Base-by-base conservation (phyloP, 2,797 vertebrate genomes). In the Crocidura indochinensis region DNA sequence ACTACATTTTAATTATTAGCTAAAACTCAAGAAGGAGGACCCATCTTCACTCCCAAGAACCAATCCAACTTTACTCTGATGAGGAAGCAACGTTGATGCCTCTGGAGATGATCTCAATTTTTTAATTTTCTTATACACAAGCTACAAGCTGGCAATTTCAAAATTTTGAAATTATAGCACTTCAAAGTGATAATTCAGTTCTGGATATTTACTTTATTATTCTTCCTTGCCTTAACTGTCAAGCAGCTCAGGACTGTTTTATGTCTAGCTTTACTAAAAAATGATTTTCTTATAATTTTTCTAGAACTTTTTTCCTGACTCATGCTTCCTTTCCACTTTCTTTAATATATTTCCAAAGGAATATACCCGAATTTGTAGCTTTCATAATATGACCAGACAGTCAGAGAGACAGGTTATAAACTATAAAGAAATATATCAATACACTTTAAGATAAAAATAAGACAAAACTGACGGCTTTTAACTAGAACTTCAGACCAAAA, bases 301-400 rank as follows among this genome's bases (percentile, higher is more conserved):
- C 68, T 94, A 27, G 76, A 76, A 82, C 56, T 92, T 92, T 83
- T 69, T 31, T 79, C 62, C 74, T 79, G 56, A 83, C 27, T 64
- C 80, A 84, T 12, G 29, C 27, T 17, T 80, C 24, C 5, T 69
- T 12, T 9, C 17, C 24, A 53, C 2, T 83, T 91, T 62, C 65
- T n/a, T 88, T 64, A 78, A 78, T 78, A 46, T 56, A 38, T 78
- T 65, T 88, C 53, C 74, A 81, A 88, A 94, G 88, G 64, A 91
- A 72, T 84, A 51, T 51, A 24, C 80, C 19, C 88, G 29, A 81
- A 44, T 91, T 56, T 92, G 49, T 78, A 81, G 51, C 69, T 85
- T 74, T 74, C 82, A 60, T 88, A 53, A 62, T 85, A 87, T 10
- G 10, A 73, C 53, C 15, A 46, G 62, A 89, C 62, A 91, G 53